Conservation (phyloP, 2,888 invertebrate species). For the Apamea crenata region DNA sequence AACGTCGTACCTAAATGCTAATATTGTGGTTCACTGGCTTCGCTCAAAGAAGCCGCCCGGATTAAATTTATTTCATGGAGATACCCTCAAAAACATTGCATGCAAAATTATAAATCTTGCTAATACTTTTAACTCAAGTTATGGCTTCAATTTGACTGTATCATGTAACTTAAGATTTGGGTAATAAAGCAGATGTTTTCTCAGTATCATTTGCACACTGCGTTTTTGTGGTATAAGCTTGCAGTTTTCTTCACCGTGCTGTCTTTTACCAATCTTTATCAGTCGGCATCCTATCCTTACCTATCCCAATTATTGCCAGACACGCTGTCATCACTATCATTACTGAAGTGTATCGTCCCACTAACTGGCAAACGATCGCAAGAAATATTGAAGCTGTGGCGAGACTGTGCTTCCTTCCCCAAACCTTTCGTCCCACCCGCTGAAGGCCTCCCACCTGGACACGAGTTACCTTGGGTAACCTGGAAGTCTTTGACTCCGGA, state of each 20-base stretch:
- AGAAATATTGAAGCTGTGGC: too few relatives aligned
- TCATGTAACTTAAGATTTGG: slow-evolving; percentile 14
- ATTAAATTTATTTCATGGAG: slow-evolving; percentile 37
- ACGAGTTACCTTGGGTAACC: too few relatives aligned
- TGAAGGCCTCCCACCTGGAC: too few relatives aligned
- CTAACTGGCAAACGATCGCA: too few relatives aligned
- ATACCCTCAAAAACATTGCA: slow-evolving; percentile 22
- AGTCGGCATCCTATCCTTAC: background rate
- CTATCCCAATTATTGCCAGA: too few relatives aligned
- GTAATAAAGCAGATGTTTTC: background rate
- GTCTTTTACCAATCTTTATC: background rate
- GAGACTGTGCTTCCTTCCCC: too few relatives aligned
- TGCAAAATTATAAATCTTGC: slow-evolving; percentile 24
- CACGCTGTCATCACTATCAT: too few relatives aligned
- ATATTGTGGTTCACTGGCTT: slow-evolving; percentile 30
- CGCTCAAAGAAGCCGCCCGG: slow-evolving; percentile 29
- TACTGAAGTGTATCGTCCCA: too few relatives aligned
- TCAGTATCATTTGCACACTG: background rate
- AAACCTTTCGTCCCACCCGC: too few relatives aligned
- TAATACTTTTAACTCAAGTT: slow-evolving; percentile 22
- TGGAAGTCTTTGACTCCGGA: too few relatives aligned
- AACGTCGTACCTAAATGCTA: slow-evolving; percentile 6
- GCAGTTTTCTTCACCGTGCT: too few relatives aligned
- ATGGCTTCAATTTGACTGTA: background rate
- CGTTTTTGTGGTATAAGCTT: background rate